phyloP scores from a whole-genome alignment of 1,140 invertebrate genomes.

The Ceratoteleas bidentatus region DNA sequence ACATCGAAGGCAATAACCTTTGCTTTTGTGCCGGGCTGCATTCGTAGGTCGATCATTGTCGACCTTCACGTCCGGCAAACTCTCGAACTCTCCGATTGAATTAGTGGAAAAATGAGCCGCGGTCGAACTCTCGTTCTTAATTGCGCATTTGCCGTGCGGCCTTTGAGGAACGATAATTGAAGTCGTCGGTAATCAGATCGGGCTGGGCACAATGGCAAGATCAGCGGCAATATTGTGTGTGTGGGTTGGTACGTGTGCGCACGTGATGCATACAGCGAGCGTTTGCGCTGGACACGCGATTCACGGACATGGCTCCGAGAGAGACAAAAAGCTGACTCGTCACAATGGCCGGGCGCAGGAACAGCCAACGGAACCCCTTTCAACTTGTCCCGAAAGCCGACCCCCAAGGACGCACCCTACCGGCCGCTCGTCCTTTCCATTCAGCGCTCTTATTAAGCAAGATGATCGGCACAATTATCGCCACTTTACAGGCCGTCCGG shows the following conservation, averaged over 20 bases:
- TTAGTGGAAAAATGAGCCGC: conserved; percentile 26
- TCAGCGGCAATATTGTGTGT: conserved; percentile 32
- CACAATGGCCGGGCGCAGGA: conserved; percentile 28
- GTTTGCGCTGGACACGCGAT: conserved; percentile 33
- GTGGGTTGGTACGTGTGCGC: neutral
- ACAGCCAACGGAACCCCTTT: conserved; percentile 47
- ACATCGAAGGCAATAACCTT: neutral
- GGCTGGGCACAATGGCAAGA: conserved; percentile 37
- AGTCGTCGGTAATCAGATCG: conserved; percentile 44
- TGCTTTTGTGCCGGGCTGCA: conserved; percentile 4
- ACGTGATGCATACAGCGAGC: conserved; percentile 23
- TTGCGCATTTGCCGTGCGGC: conserved; percentile 24
- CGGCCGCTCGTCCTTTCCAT: conserved; percentile 23
- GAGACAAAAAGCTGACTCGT: conserved; percentile 54
- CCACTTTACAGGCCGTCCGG: conserved; percentile 41
- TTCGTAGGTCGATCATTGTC: neutral
- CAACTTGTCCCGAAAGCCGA: conserved; percentile 57
- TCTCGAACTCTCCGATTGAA: conserved; percentile 19
- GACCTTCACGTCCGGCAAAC: conserved; percentile 6
- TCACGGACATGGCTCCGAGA: conserved; percentile 6
- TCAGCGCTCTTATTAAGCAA: conserved; percentile 64
- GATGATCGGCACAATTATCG: conserved; percentile 74
- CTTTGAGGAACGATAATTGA: conserved; percentile 41
- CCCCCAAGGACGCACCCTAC: conserved; percentile 64
- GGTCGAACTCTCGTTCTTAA: conserved; percentile 20